phyloP scores from a whole-genome alignment of 2,888 invertebrate genomes.

The Drosophila incognita region DNA sequence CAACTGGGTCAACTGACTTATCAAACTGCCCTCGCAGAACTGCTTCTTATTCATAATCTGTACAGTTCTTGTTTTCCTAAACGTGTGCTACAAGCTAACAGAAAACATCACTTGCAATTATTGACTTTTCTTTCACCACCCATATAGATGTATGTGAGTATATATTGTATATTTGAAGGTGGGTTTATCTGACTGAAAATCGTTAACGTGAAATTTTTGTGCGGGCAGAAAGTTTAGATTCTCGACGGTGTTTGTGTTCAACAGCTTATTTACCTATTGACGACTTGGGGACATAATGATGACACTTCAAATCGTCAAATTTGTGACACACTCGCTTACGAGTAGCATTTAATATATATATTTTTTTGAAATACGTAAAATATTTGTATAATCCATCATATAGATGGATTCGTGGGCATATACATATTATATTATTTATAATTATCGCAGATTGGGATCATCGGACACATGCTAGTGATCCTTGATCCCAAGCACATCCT shows the following conservation, averaged over 20 bases:
- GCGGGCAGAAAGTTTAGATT: not conserved
- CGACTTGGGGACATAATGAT: not conserved
- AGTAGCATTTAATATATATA: not conserved
- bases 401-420: not conserved
- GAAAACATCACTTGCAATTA: not conserved
- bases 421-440: not conserved
- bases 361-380: too few species aligned
- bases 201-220: not conserved
- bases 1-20: not conserved
- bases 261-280: not conserved
- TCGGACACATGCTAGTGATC: not conserved
- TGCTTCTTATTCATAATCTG: not conserved
- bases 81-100: not conserved
- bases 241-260: not conserved
- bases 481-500: not conserved
- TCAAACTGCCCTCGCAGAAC: not conserved
- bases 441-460: slow-evolving; percentile 1
- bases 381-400: not conserved
- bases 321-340: not conserved
- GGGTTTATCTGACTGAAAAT: not conserved
- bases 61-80: not conserved
- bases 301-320: not conserved
- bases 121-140: not conserved
- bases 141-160: not conserved
- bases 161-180: not conserved